Evolutionary conservation across 2,888 invertebrate species (phyloP).

Genomic region (Dicycla oo): DNA sequence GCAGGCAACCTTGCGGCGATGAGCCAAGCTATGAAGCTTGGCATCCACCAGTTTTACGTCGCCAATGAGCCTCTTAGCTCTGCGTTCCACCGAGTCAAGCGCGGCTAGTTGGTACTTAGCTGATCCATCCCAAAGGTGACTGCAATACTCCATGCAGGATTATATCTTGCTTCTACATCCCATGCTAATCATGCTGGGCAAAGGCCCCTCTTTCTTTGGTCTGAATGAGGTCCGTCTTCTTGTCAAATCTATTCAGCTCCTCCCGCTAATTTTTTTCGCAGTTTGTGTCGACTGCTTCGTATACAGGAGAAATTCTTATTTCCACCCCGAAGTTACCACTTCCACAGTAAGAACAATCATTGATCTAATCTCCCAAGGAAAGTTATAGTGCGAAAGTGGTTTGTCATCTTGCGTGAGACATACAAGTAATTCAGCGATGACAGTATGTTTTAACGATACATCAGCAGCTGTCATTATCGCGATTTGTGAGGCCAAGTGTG

Average conservation of each 20-base stretch:
- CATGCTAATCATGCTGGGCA: too few species aligned
- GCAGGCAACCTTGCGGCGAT: too few species aligned
- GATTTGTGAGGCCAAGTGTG: constrained; percentile 27
- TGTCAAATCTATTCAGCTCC: not conserved
- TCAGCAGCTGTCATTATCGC: constrained; percentile 49
- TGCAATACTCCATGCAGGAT: too few species aligned
- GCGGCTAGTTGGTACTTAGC: too few species aligned
- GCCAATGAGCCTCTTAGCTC: too few species aligned
- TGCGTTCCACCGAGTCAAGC: too few species aligned
- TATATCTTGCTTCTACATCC: too few species aligned
- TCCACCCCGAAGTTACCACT: not conserved
- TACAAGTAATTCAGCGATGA: constrained; percentile 46
- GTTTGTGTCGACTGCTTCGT: not conserved
- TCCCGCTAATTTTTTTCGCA: not conserved
- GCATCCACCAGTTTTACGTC: too few species aligned
- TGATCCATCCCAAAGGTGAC: too few species aligned
- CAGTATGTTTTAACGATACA: constrained; percentile 45
- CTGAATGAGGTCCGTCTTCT: not conserved
- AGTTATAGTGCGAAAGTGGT: constrained; percentile 43
- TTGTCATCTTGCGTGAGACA: constrained; percentile 52
- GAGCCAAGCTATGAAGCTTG: too few species aligned
- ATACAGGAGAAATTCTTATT: not conserved
- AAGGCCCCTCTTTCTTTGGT: too few species aligned
- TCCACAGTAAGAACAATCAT: constrained; percentile 1
- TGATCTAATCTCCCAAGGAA: constrained; percentile 30